Evolutionary conservation across 2,888 invertebrate genomes (phyloP).

Genomic region (Tenthredo livida): DNA sequence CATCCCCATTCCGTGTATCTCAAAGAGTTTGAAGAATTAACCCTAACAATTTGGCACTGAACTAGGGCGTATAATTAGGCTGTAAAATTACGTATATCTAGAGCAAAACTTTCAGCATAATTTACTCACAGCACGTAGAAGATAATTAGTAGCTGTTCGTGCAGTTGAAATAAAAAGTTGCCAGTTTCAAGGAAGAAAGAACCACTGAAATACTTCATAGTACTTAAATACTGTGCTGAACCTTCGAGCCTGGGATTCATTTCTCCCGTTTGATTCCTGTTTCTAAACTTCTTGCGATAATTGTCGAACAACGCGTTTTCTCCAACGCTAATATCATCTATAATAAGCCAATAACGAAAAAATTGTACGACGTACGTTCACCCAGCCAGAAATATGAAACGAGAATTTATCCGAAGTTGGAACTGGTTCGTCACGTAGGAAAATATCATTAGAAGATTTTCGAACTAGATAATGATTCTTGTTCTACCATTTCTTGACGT

Average conservation of each 20-base stretch:
- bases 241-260: not conserved
- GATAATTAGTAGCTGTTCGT: constrained; percentile 34
- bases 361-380: not conserved
- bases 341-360: not conserved
- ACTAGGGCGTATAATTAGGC: not conserved
- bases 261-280: not conserved
- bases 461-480: not conserved
- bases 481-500: not conserved
- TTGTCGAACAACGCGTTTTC: not conserved
- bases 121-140: constrained; percentile 30
- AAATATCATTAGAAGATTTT: not conserved
- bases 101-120: constrained; percentile 16
- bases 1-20: not conserved
- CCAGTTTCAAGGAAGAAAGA: not conserved
- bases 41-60: not conserved
- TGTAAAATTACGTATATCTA: not conserved
- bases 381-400: not conserved
- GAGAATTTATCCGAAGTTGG: not conserved
- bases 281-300: not conserved
- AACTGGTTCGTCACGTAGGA: not conserved
- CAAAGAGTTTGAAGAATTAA: not conserved
- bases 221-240: not conserved
- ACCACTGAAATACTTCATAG: not conserved
- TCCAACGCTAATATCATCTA: not conserved
- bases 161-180: not conserved